phyloP scores from a whole-genome alignment of 1,140 invertebrate genomes.

The Drosophila rhopaloa region DNA sequence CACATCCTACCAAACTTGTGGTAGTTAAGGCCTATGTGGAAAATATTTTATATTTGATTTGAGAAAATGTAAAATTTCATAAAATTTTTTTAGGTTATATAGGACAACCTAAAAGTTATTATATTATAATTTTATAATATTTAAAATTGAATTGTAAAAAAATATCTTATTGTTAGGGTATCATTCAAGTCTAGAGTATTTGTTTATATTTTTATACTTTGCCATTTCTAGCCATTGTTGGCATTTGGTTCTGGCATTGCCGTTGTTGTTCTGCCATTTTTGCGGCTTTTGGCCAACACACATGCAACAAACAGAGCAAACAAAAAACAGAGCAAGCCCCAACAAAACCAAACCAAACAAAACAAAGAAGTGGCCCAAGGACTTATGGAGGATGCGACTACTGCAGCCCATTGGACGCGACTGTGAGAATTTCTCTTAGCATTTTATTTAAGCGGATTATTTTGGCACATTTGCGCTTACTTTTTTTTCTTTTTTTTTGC shows the following conservation, averaged over 20 bases:
- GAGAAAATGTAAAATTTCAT: no score
- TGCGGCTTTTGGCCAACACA: constrained; percentile 64
- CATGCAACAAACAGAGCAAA: constrained; percentile 37
- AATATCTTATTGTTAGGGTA: neutral
- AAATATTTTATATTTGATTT: constrained; percentile 25
- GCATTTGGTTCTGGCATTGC: constrained; percentile 26
- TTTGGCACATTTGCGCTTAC: constrained; percentile 76
- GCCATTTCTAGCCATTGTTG: constrained; percentile 39
- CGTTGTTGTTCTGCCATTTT: constrained; percentile 68
- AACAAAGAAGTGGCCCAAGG: constrained; percentile 68
- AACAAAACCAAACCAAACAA: constrained; percentile 12
- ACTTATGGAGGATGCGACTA: constrained; percentile 67
- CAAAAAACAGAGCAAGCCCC: neutral
- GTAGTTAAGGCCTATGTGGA: constrained; percentile 42
- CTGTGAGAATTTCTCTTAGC: constrained; percentile 60
- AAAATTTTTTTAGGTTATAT: no score
- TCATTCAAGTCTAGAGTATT: neutral
- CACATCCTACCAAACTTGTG: constrained; percentile 23
- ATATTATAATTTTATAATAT: no score
- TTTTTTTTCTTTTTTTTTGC: constrained; percentile 37
- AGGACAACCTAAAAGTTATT: no score
- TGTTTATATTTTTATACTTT: constrained; percentile 19
- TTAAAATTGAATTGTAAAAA: no score
- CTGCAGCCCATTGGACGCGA: constrained; percentile 55
- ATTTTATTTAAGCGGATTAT: constrained; percentile 83